Conservation (phyloP, 2,888 invertebrate genomes). For the Protonemura montana region DNA sequence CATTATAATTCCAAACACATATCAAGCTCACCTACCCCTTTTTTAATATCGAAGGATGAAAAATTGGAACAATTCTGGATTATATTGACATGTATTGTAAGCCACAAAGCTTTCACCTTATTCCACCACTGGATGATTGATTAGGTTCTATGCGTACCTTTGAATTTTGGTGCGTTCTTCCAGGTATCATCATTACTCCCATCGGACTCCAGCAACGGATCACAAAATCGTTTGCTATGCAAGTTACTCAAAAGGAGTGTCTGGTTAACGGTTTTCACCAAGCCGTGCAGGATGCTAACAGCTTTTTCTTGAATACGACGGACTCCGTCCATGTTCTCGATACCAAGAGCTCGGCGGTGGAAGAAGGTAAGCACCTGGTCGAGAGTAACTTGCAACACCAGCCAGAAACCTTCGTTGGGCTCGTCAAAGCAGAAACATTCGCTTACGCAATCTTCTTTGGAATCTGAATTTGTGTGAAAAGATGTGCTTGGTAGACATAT, state of each 20-base stretch:
- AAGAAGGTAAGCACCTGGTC: conserved; percentile 71
- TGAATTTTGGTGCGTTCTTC: background rate
- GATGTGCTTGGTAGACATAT: too few species aligned
- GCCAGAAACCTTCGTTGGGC: conserved; percentile 64
- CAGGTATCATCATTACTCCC: conserved; percentile 59
- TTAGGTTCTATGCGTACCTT: conserved; percentile 40
- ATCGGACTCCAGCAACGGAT: conserved; percentile 72
- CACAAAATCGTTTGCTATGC: conserved; percentile 71
- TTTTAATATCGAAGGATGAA: too few species aligned
- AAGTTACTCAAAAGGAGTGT: conserved; percentile 72
- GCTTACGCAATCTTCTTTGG: background rate
- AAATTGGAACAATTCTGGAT: too few species aligned
- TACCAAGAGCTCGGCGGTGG: conserved; percentile 66
- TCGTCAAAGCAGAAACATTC: background rate
- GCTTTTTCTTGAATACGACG: background rate
- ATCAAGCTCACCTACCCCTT: too few species aligned
- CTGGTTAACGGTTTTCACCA: conserved; percentile 74
- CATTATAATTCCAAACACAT: too few species aligned
- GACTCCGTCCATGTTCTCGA: background rate
- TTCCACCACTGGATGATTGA: too few species aligned
- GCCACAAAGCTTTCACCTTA: background rate
- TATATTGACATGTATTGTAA: too few species aligned
- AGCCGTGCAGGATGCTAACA: conserved; percentile 53
- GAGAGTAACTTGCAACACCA: conserved; percentile 68
- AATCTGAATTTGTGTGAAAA: background rate